Conservation (phyloP, 2,797 vertebrate species). For the Sylvia borin region DNA sequence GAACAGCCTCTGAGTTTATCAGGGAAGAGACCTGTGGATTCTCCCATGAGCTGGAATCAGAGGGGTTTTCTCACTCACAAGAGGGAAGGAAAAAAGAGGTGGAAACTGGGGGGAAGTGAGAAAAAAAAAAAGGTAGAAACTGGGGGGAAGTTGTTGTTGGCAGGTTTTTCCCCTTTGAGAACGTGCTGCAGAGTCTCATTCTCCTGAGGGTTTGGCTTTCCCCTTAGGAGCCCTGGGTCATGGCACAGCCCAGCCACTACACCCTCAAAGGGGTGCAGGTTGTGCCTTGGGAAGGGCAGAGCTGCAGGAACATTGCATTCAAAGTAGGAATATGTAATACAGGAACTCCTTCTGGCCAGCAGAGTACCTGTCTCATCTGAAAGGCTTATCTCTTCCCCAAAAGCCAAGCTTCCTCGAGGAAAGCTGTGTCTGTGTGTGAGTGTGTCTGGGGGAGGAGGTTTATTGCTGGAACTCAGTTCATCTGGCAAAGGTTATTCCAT, state of each 20-base stretch:
- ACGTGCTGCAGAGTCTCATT: neutral
- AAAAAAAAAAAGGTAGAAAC: neutral
- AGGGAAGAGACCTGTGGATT: neutral
- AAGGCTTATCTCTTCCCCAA: neutral
- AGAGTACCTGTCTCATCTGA: neutral
- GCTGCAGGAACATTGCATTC: accelerated
- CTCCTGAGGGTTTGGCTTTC: neutral
- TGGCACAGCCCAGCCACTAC: neutral
- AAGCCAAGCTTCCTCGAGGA: neutral
- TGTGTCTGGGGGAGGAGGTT: neutral
- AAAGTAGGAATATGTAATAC: neutral
- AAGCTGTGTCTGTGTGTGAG: neutral
- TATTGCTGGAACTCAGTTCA: neutral
- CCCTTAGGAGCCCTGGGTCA: neutral
- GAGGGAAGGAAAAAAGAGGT: neutral
- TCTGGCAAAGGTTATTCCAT: neutral
- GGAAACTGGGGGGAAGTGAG: neutral
- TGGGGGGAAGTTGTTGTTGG: neutral
- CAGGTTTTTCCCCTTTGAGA: neutral
- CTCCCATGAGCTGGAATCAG: neutral
- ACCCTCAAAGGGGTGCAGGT: neutral
- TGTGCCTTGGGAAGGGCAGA: neutral
- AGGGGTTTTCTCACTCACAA: neutral
- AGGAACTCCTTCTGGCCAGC: neutral
- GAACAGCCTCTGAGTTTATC: neutral